A percentile compares a stretch with the other conserved stretches of the same genome.
Conservation (phyloP, 2,888 invertebrate species). For the Listrodromus nycthemerus region DNA sequence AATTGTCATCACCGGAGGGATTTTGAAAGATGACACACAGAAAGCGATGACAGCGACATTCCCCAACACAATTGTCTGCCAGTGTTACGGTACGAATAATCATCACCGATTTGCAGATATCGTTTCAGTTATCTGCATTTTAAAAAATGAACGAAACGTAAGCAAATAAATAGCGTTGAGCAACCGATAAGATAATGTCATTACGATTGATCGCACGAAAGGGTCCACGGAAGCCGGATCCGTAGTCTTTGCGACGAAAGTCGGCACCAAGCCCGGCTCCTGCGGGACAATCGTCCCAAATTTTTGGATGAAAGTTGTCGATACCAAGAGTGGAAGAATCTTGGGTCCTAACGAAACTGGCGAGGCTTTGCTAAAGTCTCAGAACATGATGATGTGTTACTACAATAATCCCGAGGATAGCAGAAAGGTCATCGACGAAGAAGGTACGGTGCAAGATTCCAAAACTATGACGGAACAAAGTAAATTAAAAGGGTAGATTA, state of each 20-base stretch:
- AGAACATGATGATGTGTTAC: slow-evolving; percentile 70
- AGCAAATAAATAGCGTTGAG: too few relatives aligned
- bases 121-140: background rate
- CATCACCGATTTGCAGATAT: too few relatives aligned
- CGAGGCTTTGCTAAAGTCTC: slow-evolving; percentile 67
- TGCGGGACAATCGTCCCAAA: slow-evolving; percentile 68
- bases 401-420: slow-evolving; percentile 69
- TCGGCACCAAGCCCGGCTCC: slow-evolving; percentile 67
- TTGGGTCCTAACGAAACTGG: slow-evolving; percentile 70
- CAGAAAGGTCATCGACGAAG: slow-evolving; percentile 68
- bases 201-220: slow-evolving; percentile 30
- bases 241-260: slow-evolving; percentile 37
- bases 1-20: slow-evolving; percentile 64
- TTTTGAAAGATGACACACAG: slow-evolving; percentile 69
- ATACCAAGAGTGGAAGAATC: slow-evolving; percentile 63
- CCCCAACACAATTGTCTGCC: slow-evolving; percentile 65
- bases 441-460: slow-evolving; percentile 61
- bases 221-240: slow-evolving; percentile 76
- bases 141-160: background rate
- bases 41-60: slow-evolving; percentile 65
- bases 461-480: too few relatives aligned
- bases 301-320: slow-evolving; percentile 71
- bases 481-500: too few relatives aligned
- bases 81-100: slow-evolving; percentile 70
- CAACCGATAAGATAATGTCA: background rate